Percentiles rank a stretch among this genome's conserved stretches.
These are phyloP conservation scores for Anodontia alba DNA, from an alignment of 2,888 invertebrate species.

Conservation along the genomic window DNA sequence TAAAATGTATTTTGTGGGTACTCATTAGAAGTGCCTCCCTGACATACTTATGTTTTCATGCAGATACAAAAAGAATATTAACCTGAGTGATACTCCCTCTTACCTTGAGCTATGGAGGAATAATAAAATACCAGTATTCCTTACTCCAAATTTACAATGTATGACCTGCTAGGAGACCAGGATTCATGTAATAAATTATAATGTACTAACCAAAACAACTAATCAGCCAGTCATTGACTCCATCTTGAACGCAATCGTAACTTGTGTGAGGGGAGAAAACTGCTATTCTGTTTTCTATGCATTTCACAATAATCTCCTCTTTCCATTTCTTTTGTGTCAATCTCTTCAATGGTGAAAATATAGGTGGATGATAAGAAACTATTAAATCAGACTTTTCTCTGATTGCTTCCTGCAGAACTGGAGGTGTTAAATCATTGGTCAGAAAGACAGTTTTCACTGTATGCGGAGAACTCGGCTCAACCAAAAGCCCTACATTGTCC, in stretches of 20 bases:
- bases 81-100: too few species aligned
- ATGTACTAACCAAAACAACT: constrained; percentile 87
- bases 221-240: constrained; percentile 97
- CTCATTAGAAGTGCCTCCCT: too few species aligned
- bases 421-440: constrained; percentile 96
- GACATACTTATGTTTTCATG: too few species aligned
- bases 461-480: constrained; percentile 90
- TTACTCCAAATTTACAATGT: too few species aligned
- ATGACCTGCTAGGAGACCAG: too few species aligned
- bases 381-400: constrained; percentile 90
- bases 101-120: too few species aligned
- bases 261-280: constrained; percentile 97
- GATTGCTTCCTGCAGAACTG: constrained; percentile 92
- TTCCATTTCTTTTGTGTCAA: constrained; percentile 89
- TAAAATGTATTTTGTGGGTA: too few species aligned
- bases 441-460: constrained; percentile 88
- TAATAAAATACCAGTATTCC: too few species aligned
- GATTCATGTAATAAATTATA: too few species aligned
- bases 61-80: too few species aligned
- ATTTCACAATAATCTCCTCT: constrained; percentile 92
- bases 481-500: constrained; percentile 97
- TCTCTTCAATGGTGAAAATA: constrained; percentile 93
- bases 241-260: constrained; percentile 93
- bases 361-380: constrained; percentile 97
- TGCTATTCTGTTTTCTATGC: constrained; percentile 93